Evolutionary conservation across 2,888 invertebrate species (phyloP), one percentile per base, ranked within the genome.

Genomic region (Bruchidius siliquastri): DNA sequence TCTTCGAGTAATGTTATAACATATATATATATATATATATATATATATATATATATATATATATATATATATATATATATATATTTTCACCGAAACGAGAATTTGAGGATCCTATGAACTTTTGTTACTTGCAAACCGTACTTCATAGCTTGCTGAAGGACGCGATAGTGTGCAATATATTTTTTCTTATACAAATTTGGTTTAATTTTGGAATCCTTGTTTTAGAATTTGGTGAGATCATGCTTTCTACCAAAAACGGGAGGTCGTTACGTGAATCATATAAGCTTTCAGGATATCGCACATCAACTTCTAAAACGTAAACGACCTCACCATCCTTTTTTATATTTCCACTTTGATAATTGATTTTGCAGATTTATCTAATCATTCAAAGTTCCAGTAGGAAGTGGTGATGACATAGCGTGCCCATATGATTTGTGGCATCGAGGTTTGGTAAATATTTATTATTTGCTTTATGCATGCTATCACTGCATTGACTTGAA

Each of bases 71-170:
- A n/a, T n/a, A n/a, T n/a, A n/a, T n/a, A n/a, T n/a, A n/a, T n/a
- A n/a, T 67, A 20, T 26, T 74, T 73, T 21, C 73, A 70, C 75
- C 73, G 73, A 1, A 20, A 49, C 84, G 86, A 8, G 69, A 75
- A 75, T 69, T 75, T 67, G 20, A 75, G 21, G 10, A 72, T 26
- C n/a, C 66, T 32, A 10, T 67, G 67, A 67, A 21, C 22, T 67
- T 72, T 70, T 26, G n/a, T 72, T 13, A 75, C 22, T 32, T 20
- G 32, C 20, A 73, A 67, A 22, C 75, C 75, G 32, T 72, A 68
- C 22, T 71, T 69, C 10, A 76, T 8, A 21, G 74, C 74, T 69
- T 76, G 76, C 68, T 76, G 74, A 20, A 76, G 71, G 70, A 71
- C 71, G 21, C 68, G 71, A 32, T 72, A 74, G 32, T 74, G 73